Conservation (phyloP, 2,888 invertebrate species). For the Melikaiella ostensackeni region DNA sequence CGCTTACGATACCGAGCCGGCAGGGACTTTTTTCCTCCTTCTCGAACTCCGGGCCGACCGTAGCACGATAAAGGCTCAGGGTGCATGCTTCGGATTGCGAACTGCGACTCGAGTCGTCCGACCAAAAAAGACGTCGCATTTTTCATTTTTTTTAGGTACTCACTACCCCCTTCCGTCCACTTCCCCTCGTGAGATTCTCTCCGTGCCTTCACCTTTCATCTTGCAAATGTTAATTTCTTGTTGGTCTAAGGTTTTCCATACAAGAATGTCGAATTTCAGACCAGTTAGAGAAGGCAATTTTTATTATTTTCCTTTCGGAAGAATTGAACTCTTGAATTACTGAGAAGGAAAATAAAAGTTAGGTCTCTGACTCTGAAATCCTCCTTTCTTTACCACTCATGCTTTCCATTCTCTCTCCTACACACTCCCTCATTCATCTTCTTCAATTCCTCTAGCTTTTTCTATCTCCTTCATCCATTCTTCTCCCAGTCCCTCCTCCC, state of each 20-base stretch:
- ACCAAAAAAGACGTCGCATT: slow-evolving; percentile 27
- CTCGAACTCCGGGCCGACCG: slow-evolving; percentile 26
- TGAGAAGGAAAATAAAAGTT: too few species aligned
- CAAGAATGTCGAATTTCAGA: too few species aligned
- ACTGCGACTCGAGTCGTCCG: slow-evolving; percentile 17
- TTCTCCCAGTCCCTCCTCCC: too few species aligned
- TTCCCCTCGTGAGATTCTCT: background rate
- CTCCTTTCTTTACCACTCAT: too few species aligned
- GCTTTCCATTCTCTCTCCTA: too few species aligned
- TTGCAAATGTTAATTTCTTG: background rate
- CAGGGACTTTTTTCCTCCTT: slow-evolving; percentile 31
- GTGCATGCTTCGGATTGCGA: slow-evolving; percentile 39
- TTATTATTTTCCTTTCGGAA: background rate
- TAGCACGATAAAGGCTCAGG: slow-evolving; percentile 40
- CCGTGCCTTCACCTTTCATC: background rate
- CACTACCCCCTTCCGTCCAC: background rate
- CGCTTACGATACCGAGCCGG: slow-evolving; percentile 27
- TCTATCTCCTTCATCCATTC: too few species aligned
- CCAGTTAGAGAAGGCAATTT: background rate
- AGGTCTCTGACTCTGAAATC: too few species aligned
- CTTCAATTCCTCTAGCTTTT: too few species aligned
- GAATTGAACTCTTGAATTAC: too few species aligned
- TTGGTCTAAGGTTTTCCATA: too few species aligned
- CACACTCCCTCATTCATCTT: too few species aligned
- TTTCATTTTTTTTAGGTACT: background rate